These are phyloP conservation scores for Drosophila mauritiana DNA, from an alignment of 1,140 invertebrate species.

Conservation along the genomic window DNA sequence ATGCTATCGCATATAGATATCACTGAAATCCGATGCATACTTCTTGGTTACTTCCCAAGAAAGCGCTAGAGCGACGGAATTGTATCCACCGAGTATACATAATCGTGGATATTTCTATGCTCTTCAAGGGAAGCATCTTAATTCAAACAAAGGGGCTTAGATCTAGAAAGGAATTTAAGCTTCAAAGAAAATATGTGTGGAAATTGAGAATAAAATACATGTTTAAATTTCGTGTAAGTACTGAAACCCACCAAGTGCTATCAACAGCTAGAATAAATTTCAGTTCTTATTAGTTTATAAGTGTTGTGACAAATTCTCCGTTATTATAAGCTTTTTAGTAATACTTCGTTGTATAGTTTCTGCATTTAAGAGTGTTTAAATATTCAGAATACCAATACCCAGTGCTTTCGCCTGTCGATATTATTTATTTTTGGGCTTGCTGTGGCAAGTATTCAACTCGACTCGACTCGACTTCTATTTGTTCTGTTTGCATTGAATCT, in stretches of 20 bases:
- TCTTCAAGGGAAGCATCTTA: not conserved
- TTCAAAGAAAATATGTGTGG: too few species aligned
- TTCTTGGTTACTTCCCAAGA: not conserved
- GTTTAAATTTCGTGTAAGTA: too few species aligned
- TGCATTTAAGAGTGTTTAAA: not conserved
- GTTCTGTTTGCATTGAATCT: conserved; percentile 61
- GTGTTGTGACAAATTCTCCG: too few species aligned
- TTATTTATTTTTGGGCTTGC: conserved; percentile 30
- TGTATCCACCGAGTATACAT: not conserved
- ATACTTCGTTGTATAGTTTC: not conserved
- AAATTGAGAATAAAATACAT: not conserved
- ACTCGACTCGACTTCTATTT: conserved; percentile 12
- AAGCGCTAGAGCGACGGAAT: not conserved
- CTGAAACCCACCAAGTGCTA: not conserved
- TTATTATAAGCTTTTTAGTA: too few species aligned
- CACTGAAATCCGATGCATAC: conserved; percentile 4
- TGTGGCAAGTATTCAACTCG: conserved; percentile 12
- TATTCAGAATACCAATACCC: not conserved
- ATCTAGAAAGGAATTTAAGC: too few species aligned
- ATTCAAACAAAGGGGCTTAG: too few species aligned
- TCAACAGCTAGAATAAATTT: too few species aligned
- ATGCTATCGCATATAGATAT: not conserved
- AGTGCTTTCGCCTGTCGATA: not conserved
- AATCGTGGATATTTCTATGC: not conserved
- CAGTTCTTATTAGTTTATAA: too few species aligned